These are phyloP conservation scores for Apis florea DNA, from an alignment of 1,140 invertebrate species.

Conservation along the genomic window DNA sequence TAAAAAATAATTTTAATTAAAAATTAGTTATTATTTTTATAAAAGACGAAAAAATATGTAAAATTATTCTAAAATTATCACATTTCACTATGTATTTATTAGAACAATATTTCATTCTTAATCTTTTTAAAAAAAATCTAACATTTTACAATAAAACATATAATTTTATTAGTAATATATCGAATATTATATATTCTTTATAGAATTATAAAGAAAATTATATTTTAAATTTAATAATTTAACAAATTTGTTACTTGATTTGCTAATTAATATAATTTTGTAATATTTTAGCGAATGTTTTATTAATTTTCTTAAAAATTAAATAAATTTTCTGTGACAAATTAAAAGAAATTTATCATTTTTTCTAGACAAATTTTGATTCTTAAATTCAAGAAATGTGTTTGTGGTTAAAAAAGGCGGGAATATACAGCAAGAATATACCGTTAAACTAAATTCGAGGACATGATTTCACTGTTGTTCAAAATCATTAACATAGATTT, in stretches of 20 bases:
- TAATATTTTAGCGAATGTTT: too few relatives aligned
- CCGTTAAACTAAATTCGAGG: not conserved
- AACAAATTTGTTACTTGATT: not conserved
- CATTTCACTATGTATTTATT: not conserved
- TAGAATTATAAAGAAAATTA: not conserved
- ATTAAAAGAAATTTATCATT: constrained; percentile 7
- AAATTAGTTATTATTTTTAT: not conserved
- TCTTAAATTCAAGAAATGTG: constrained; percentile 2
- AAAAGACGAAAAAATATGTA: too few relatives aligned
- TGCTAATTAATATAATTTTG: not conserved
- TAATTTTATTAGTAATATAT: not conserved
- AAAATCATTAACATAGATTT: not conserved
- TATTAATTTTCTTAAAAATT: not conserved
- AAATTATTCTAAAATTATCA: too few relatives aligned
- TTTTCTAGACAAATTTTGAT: not conserved
- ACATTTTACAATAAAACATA: constrained; percentile 1
- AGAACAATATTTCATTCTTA: not conserved
- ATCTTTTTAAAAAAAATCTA: not conserved
- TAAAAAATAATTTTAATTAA: not conserved
- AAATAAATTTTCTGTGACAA: constrained; percentile 37
- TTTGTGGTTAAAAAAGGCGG: constrained; percentile 50
- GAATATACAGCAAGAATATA: constrained; percentile 22
- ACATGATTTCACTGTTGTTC: not conserved
- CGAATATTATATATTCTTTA: not conserved
- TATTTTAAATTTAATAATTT: not conserved